Evolutionary conservation across 92 coral and sea anemone species (phyloP).

Genomic region (Porites rus): DNA sequence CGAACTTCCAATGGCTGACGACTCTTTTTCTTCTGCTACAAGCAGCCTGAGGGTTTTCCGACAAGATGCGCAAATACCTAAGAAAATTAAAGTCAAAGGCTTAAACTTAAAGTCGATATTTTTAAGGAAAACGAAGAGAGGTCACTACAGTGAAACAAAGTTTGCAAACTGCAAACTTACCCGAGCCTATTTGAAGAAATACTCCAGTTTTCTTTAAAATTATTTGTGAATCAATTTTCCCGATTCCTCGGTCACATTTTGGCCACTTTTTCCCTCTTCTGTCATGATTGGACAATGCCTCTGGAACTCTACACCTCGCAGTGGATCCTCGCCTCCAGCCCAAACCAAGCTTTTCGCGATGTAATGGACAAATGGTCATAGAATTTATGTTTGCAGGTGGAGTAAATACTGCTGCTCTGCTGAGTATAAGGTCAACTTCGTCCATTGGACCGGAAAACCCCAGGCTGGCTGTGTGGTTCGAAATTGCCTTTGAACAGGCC

Average conservation of each 20-base stretch:
- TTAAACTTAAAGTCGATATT: no score
- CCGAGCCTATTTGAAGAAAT: constrained; percentile 76
- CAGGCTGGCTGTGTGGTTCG: constrained; percentile 26
- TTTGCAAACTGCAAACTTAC: constrained; percentile 17
- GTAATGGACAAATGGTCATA: constrained; percentile 77
- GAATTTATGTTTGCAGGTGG: constrained; percentile 35
- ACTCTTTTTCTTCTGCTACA: no score
- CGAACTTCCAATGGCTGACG: no score
- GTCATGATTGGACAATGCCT: constrained; percentile 57
- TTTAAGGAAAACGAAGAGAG: no score
- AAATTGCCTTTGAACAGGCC: constrained; percentile 49
- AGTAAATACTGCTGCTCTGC: constrained; percentile 58
- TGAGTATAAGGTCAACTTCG: constrained; percentile 55
- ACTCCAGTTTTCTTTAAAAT: constrained; percentile 63
- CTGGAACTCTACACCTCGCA: constrained; percentile 70
- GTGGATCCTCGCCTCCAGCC: constrained; percentile 70
- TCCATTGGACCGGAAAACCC: constrained; percentile 43
- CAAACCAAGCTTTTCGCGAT: constrained; percentile 69
- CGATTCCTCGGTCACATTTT: constrained; percentile 73
- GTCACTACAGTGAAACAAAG: no score
- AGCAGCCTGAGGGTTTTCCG: no score
- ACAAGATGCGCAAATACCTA: no score
- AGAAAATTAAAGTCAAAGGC: no score
- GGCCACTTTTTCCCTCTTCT: constrained; percentile 70
- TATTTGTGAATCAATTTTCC: constrained; percentile 51